Percentiles rank a stretch among this genome's conserved stretches.
phyloP scores from a whole-genome alignment of 2,113 vertebrate genomes.

The Platichthys flesus region DNA sequence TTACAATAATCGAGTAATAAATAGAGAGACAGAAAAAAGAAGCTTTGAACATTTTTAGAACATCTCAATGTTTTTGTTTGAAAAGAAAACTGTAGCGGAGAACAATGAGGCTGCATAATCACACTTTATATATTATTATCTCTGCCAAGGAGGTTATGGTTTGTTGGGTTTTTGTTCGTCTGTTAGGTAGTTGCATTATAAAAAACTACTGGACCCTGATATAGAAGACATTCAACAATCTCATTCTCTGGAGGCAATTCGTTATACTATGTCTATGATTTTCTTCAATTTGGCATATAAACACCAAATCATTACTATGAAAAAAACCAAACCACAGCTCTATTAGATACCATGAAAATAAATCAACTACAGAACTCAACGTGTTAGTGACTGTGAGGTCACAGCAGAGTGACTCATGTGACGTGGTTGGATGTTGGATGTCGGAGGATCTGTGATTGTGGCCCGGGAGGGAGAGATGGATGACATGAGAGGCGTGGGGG shows the following conservation, averaged over 20 bases:
- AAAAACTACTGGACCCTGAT: too few species aligned
- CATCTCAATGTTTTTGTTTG: too few species aligned
- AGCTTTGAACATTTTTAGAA: too few species aligned
- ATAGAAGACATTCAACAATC: background rate
- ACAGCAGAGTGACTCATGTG: conserved; percentile 51
- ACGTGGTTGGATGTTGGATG: conserved; percentile 47
- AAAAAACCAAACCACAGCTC: conserved; percentile 3
- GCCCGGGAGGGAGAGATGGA: conserved; percentile 38
- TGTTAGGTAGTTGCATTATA: too few species aligned
- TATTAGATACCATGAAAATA: background rate
- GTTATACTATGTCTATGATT: background rate
- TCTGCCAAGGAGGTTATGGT: too few species aligned
- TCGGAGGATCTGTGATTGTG: conserved; percentile 41
- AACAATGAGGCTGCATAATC: too few species aligned
- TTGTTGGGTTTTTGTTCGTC: too few species aligned
- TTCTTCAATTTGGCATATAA: background rate
- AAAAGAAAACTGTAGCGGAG: too few species aligned
- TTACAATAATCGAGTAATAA: too few species aligned
- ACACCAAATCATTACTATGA: background rate
- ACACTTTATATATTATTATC: too few species aligned
- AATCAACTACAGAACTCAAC: conserved; percentile 12
- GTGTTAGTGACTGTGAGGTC: conserved; percentile 32
- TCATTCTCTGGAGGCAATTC: too few species aligned
- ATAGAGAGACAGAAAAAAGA: too few species aligned
- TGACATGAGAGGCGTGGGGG: background rate